phyloP scores from a whole-genome alignment of 1,140 invertebrate species.

The Eriosoma lanigerum region DNA sequence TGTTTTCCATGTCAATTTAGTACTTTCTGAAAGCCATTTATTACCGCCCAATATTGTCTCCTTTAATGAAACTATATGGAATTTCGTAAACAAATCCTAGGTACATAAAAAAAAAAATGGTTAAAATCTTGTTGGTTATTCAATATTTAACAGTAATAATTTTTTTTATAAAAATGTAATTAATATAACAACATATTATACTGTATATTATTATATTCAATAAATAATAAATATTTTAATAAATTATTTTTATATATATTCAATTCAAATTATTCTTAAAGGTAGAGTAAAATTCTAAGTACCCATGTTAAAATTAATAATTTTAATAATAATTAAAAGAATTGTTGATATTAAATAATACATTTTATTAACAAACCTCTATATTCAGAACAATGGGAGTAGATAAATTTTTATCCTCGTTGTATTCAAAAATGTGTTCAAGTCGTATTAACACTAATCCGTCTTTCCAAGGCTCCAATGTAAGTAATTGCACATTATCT shows the following conservation, averaged over 20 bases:
- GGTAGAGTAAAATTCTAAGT: too few relatives aligned
- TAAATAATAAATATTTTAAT: too few relatives aligned
- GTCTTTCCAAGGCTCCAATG: conserved; percentile 62
- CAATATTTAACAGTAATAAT: too few relatives aligned
- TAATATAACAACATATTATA: too few relatives aligned
- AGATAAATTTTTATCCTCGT: conserved; percentile 53
- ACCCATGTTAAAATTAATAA: too few relatives aligned
- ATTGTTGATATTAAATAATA: too few relatives aligned
- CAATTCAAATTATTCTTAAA: too few relatives aligned
- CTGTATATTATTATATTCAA: too few relatives aligned
- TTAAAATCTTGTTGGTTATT: too few relatives aligned
- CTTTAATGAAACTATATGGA: conserved; percentile 20
- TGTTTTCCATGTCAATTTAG: conserved; percentile 11
- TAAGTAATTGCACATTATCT: conserved; percentile 65
- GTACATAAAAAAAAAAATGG: background rate
- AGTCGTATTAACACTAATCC: conserved; percentile 62
- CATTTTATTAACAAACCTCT: conserved; percentile 51
- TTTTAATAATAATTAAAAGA: too few relatives aligned
- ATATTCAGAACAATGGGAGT: conserved; percentile 52
- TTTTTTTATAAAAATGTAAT: too few relatives aligned
- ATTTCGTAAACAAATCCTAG: conserved; percentile 43
- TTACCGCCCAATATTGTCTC: conserved; percentile 44
- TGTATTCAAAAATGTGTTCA: conserved; percentile 67
- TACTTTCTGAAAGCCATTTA: conserved; percentile 9
- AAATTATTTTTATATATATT: too few relatives aligned